phyloP scores from a whole-genome alignment of 2,888 invertebrate species.

The Heliconius hortense region DNA sequence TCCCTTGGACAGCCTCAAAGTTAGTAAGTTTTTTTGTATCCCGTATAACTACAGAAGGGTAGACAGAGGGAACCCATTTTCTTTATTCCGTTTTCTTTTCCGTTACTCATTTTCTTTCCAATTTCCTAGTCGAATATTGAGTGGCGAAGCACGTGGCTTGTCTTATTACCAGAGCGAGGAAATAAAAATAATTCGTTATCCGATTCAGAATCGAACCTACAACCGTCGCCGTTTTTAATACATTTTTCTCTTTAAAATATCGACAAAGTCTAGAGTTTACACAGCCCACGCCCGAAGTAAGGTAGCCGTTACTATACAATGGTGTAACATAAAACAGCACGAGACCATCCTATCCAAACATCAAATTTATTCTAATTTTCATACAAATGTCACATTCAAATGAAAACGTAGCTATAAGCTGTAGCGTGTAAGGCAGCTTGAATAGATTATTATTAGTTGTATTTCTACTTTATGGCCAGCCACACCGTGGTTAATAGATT shows the following conservation, averaged over 20 bases:
- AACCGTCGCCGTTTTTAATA: not conserved
- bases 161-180: not conserved
- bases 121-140: no score
- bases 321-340: conserved; percentile 44
- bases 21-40: no score
- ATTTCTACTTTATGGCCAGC: conserved; percentile 41
- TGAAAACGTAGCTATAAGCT: conserved; percentile 33
- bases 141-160: no score
- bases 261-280: conserved; percentile 19
- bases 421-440: conserved; percentile 23
- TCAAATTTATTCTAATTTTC: conserved; percentile 48
- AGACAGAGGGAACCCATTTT: no score
- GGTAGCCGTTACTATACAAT: conserved; percentile 44
- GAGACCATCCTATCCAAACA: conserved; percentile 39
- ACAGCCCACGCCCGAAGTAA: conserved; percentile 29
- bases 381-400: conserved; percentile 47
- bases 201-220: not conserved
- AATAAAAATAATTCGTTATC: not conserved
- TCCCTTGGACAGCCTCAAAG: no score
- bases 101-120: no score
- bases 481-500: conserved; percentile 13
- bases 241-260: not conserved
- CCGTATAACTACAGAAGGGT: no score
- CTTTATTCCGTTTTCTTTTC: no score
- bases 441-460: conserved; percentile 42